phyloP scores from a whole-genome alignment of 1,140 invertebrate species.

The Zelostemma sp. region DNA sequence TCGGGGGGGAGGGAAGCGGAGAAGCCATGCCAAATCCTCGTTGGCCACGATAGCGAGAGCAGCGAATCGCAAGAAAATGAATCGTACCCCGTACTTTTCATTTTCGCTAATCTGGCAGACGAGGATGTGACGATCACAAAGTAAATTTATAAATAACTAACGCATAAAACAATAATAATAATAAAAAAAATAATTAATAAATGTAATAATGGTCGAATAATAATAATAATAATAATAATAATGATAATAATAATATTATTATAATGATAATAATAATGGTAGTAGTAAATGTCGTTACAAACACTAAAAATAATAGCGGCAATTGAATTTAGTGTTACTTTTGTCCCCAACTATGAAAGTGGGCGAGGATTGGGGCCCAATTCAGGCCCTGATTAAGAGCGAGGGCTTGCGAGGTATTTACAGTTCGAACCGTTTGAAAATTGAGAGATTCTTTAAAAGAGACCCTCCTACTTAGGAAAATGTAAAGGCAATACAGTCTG shows the following conservation, averaged over 20 bases:
- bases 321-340: conserved; percentile 50
- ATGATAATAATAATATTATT: conserved; percentile 27
- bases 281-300: conserved; percentile 20
- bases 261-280: conserved; percentile 30
- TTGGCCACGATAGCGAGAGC: conserved; percentile 30
- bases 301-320: conserved; percentile 23
- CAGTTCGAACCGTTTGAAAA: conserved; percentile 42
- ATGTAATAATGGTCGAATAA: conserved; percentile 21
- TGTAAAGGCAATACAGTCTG: conserved; percentile 62
- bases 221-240: conserved; percentile 21
- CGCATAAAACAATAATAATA: conserved; percentile 61
- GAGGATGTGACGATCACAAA: conserved; percentile 61
- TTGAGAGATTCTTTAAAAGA: no score
- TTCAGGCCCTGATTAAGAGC: conserved; percentile 36
- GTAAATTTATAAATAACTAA: conserved; percentile 64
- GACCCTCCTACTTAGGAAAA: conserved; percentile 50
- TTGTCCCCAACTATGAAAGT: conserved; percentile 1
- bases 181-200: conserved; percentile 49
- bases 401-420: conserved; percentile 58
- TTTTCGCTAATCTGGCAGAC: conserved; percentile 32
- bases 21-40: conserved; percentile 61
- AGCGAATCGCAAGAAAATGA: conserved; percentile 14
- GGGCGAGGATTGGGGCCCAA: conserved; percentile 52
- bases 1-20: conserved; percentile 48
- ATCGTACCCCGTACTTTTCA: conserved; percentile 2